Percentiles rank a stretch among this genome's conserved stretches.
Evolutionary conservation across 2,797 vertebrate genomes (phyloP).

Genomic region (Sebastes kiyomatsui): DNA sequence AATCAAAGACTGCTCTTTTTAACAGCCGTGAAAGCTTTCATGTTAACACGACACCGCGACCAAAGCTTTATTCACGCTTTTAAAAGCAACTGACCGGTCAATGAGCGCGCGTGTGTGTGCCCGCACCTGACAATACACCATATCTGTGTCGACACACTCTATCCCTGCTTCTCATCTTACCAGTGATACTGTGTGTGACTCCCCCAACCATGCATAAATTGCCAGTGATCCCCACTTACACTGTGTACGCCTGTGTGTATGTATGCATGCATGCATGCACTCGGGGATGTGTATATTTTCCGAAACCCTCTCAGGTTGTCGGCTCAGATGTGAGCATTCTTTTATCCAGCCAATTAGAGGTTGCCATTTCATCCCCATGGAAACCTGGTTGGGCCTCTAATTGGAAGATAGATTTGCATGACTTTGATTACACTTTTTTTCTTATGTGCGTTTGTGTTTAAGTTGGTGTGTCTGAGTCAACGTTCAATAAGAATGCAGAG

Average conservation of each 20-base stretch:
- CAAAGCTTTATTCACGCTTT: constrained; percentile 75
- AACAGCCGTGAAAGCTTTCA: constrained; percentile 76
- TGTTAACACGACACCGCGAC: constrained; percentile 78
- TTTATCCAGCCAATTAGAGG: constrained; percentile 81
- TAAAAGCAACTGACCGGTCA: constrained; percentile 68
- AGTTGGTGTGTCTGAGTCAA: constrained; percentile 30
- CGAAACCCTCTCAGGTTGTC: constrained; percentile 67
- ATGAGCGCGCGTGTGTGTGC: constrained; percentile 35
- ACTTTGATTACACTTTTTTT: constrained; percentile 76
- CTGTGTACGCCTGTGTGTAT: constrained; percentile 17
- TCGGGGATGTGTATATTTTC: constrained; percentile 51
- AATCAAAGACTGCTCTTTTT: constrained; percentile 78
- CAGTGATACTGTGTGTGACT: constrained; percentile 55
- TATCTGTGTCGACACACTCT: constrained; percentile 70
- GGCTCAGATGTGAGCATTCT: constrained; percentile 74
- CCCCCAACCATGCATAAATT: constrained; percentile 58
- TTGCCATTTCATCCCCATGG: constrained; percentile 78
- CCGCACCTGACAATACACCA: constrained; percentile 56
- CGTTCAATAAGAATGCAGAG: constrained; percentile 24
- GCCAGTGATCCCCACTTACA: constrained; percentile 56
- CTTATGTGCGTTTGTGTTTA: constrained; percentile 30
- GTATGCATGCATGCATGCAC: not conserved
- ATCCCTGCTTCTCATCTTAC: constrained; percentile 72
- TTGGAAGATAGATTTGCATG: constrained; percentile 82
- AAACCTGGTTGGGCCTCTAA: constrained; percentile 78